Base-by-base conservation (phyloP, 2,797 vertebrate genomes). In the Catharus ustulatus region DNA sequence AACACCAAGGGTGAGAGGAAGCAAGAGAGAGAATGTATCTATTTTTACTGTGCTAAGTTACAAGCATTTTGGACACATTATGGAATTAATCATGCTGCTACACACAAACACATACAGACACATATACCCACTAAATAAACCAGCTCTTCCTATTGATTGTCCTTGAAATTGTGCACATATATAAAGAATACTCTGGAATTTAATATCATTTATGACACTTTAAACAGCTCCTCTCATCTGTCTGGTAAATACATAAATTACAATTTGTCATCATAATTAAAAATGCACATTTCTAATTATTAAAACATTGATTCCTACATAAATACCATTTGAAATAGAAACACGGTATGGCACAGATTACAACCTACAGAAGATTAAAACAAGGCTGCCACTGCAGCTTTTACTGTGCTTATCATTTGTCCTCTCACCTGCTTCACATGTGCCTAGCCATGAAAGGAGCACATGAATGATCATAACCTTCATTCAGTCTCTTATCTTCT, bases 391-490 rank as follows among this genome's bases (percentile, higher is more conserved):
- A 61, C 18, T 58, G 49, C 21, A 86, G 52, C 42, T 82, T 87
- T 73, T n/a, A 9, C 22, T 63, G 43, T 51, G 63, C 75, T 96
- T 88, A 87, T 91, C 21, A 2, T 67, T 77, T 68, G 57, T 92
- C 88, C 90, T 93, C 94, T 94, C 75, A 89, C 90, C 82, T 76
- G 71, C 58, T 94, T 82, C 59, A 51, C 48, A 57, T 72, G 68
- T 43, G 71, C 89, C 67, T 82, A 87, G 59, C 72, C 72, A 84
- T 54, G 77, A 87, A 66, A 87, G 38, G 62, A 87, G 71, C 16
- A 8, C 76, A 77, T 77, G 46, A 73, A 76, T 46, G 68, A 93
- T 86, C 54, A 90, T 64, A 69, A 93, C 21, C 42, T 91, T 57
- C 86, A 88, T 90, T 67, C 91, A 92, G 45, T 26, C 51, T 92